These are phyloP conservation scores for Raja brachyura DNA, from an alignment of 2,113 vertebrate genomes.

Conservation along the genomic window DNA sequence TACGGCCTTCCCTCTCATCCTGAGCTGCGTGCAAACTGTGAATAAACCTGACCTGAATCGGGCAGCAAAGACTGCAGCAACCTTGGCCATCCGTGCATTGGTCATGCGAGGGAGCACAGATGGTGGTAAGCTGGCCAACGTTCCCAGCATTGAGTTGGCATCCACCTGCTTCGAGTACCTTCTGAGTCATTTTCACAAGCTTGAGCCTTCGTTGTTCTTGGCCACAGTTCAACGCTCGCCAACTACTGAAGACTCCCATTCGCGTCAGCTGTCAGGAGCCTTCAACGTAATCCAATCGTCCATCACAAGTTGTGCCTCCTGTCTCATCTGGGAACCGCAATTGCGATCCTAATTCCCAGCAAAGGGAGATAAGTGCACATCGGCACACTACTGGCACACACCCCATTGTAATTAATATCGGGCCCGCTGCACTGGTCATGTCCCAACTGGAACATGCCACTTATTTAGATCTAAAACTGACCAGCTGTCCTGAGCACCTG, in stretches of 20 bases:
- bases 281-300: conserved; percentile 1
- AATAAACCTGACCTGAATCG: neutral
- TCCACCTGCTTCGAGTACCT: neutral
- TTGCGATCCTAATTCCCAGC: neutral
- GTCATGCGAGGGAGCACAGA: neutral
- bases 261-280: neutral
- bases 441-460: neutral
- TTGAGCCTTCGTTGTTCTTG: neutral
- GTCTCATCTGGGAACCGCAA: neutral
- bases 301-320: neutral
- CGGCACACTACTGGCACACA: neutral
- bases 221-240: neutral
- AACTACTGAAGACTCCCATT: neutral
- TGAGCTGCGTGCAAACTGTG: neutral
- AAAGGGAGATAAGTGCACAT: neutral
- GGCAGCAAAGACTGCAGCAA: neutral
- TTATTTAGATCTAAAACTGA: neutral
- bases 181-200: neutral
- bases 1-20: neutral
- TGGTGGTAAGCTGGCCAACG: neutral
- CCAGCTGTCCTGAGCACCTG: neutral
- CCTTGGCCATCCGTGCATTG: neutral
- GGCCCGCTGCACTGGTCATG: neutral
- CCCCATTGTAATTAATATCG: neutral
- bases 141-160: neutral